These are phyloP conservation scores for Pseudomyrmex flavicornis DNA, from an alignment of 1,140 invertebrate genomes.

Conservation along the genomic window DNA sequence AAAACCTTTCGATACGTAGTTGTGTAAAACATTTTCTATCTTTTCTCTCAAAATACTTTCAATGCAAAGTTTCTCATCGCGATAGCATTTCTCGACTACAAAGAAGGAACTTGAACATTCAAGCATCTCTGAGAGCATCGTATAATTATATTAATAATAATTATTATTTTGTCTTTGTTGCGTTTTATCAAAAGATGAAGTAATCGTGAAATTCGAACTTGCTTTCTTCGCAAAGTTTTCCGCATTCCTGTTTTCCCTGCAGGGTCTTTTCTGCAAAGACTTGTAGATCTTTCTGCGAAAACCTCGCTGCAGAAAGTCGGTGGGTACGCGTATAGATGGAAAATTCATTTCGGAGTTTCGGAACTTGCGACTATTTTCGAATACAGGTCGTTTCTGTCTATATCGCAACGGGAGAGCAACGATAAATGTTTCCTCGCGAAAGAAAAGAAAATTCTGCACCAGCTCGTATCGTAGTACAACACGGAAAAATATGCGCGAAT, in stretches of 20 bases:
- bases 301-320: neutral
- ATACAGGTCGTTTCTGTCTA: slow-evolving; percentile 6
- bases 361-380: neutral
- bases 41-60: slow-evolving; percentile 32
- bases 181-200: slow-evolving; percentile 1
- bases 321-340: neutral
- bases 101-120: neutral
- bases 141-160: neutral
- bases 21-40: slow-evolving; percentile 15
- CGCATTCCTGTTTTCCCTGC: neutral
- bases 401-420: neutral
- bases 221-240: neutral
- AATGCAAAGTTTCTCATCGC: slow-evolving; percentile 39
- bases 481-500: neutral
- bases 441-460: slow-evolving; percentile 26
- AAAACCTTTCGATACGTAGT: slow-evolving; percentile 15
- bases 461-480: neutral
- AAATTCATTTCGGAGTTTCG: slow-evolving; percentile 22
- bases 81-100: neutral
- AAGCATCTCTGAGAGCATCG: neutral
- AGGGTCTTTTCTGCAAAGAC: slow-evolving; percentile 4
- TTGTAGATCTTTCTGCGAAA: neutral
- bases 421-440: slow-evolving; percentile 27
- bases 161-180: neutral
- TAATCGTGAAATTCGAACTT: slow-evolving; percentile 20